These are phyloP conservation scores for Acomys russatus DNA, from an alignment of 2,797 vertebrate species.

Conservation along the genomic window DNA sequence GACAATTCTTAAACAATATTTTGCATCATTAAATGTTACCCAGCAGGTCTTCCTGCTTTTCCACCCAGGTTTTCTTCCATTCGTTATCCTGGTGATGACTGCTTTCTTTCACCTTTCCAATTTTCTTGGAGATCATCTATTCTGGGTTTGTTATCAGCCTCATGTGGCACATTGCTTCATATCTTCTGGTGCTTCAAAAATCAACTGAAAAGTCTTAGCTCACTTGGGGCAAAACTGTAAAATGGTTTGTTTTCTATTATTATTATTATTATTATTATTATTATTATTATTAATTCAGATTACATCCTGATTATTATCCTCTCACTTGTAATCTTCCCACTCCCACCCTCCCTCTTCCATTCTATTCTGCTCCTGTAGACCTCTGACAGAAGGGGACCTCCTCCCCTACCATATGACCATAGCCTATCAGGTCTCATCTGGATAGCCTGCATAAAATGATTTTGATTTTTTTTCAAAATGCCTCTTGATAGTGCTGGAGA, in stretches of 20 bases:
- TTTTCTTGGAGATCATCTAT: background rate
- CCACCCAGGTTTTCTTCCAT: background rate
- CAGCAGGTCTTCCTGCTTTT: background rate
- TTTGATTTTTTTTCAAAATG: background rate
- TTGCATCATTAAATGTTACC: constrained; percentile 42
- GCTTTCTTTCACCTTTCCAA: constrained; percentile 18
- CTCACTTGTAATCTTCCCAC: no score
- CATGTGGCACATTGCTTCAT: background rate
- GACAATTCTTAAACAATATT: constrained; percentile 5
- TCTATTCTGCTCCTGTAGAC: no score
- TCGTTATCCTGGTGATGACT: constrained; percentile 19
- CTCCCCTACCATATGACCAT: no score
- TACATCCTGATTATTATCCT: no score
- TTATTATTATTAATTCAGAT: no score
- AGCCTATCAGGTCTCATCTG: no score
- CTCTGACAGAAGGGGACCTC: no score
- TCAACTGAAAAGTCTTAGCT: constrained; percentile 30
- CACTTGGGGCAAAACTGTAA: background rate
- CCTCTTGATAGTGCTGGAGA: background rate
- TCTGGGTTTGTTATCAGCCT: constrained; percentile 9
- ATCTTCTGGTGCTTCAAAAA: background rate
- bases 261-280: no score
- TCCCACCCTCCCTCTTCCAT: no score
- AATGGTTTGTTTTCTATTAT: background rate
- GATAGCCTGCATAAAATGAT: background rate